phyloP scores from a whole-genome alignment of 2,888 invertebrate genomes.

The Cataglyphis cursor region DNA sequence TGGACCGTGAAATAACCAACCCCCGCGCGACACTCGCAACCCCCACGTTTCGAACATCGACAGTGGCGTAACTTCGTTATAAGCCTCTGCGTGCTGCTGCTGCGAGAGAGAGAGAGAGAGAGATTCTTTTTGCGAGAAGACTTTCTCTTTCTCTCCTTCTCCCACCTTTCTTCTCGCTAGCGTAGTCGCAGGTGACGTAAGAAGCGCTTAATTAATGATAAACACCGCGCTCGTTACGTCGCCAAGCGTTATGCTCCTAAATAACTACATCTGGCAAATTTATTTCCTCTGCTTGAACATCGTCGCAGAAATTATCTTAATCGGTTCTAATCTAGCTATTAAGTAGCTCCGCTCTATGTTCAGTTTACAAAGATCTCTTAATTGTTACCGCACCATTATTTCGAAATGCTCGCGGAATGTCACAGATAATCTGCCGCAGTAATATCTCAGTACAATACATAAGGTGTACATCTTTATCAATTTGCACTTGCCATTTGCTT shows the following conservation, averaged over 20 bases:
- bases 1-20: conserved; percentile 87
- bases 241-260: conserved; percentile 26
- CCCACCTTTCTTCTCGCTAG: background rate
- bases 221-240: conserved; percentile 43
- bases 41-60: conserved; percentile 74
- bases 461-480: background rate
- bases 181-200: conserved; percentile 29
- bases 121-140: conserved; percentile 17
- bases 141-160: background rate
- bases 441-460: background rate
- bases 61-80: conserved; percentile 81
- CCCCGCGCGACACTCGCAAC: conserved; percentile 80
- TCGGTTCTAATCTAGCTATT: conserved; percentile 52
- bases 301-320: conserved; percentile 49
- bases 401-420: conserved; percentile 15
- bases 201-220: conserved; percentile 50
- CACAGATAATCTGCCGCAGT: background rate
- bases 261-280: conserved; percentile 35
- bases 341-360: conserved; percentile 32
- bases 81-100: conserved; percentile 35
- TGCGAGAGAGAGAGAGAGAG: conserved; percentile 1
- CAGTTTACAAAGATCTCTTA: conserved; percentile 38
- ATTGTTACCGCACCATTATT: conserved; percentile 26
- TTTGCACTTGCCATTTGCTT: background rate
- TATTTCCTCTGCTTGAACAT: conserved; percentile 44